Evolutionary conservation across 2,797 vertebrate genomes (phyloP).

Genomic region (Eupleurogrammus muticus): DNA sequence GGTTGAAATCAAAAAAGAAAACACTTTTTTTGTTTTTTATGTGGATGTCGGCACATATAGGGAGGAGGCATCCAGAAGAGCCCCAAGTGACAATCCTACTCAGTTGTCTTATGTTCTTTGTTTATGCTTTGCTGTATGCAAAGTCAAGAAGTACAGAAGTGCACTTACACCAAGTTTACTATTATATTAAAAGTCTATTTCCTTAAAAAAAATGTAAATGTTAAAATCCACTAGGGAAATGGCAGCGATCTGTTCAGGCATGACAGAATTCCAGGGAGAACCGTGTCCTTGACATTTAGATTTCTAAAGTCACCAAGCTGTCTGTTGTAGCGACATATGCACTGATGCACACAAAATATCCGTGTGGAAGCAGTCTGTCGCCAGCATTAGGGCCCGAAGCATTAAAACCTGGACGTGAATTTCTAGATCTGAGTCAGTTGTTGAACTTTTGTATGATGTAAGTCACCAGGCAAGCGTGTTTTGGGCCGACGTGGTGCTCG

Average conservation of each 20-base stretch:
- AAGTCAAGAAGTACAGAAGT: constrained; percentile 49
- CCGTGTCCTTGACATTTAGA: constrained; percentile 69
- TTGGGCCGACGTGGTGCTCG: neutral
- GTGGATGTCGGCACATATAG: constrained; percentile 55
- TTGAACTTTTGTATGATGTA: neutral
- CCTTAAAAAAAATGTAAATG: constrained; percentile 30
- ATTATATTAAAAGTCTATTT: constrained; percentile 38
- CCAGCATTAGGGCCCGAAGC: constrained; percentile 13
- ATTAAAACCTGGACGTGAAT: constrained; percentile 8
- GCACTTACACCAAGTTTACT: constrained; percentile 21
- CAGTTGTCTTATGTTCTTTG: constrained; percentile 56
- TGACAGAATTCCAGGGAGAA: constrained; percentile 50
- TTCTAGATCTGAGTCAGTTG: constrained; percentile 24
- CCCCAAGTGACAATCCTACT: constrained; percentile 61
- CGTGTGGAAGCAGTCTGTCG: constrained; percentile 32
- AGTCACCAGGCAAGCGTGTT: neutral
- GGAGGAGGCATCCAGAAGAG: constrained; percentile 42
- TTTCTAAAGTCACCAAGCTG: constrained; percentile 47
- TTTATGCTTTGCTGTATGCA: constrained; percentile 48
- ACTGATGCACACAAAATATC: constrained; percentile 39
- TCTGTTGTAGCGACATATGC: constrained; percentile 21
- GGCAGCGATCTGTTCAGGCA: constrained; percentile 48
- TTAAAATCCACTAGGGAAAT: constrained; percentile 50
- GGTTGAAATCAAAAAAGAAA: constrained; percentile 67
- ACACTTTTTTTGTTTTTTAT: constrained; percentile 42